Evolutionary conservation across 1,140 invertebrate species (phyloP), one percentile per base, ranked within the genome.

Genomic region (Catajapyx aquilonaris): DNA sequence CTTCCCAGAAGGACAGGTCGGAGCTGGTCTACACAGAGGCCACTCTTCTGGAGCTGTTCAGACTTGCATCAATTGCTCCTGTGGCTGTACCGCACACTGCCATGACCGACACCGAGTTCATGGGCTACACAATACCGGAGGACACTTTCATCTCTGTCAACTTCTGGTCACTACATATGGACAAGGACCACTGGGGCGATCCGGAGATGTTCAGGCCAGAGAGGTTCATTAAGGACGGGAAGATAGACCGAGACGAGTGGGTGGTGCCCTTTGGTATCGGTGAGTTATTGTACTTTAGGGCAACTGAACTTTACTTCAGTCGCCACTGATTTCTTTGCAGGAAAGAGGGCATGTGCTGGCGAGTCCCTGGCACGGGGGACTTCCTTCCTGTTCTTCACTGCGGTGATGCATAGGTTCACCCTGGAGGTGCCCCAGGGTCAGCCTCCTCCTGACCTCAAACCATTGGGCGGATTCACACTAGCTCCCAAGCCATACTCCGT

Each of bases 1-100:
- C 64, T 2, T 40, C 44, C 16, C 39, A 65, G 4, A 46, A 53
- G 7, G 64, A 70, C 41, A 47, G 48, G 21, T n/a, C 38, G 10
- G 46, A 42, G 49, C 48, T 46, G 22, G 20, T 44, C 18, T 45
- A 46, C 36, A 43, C 40, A 9, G 31, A 15, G 32, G 9, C 11
- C 5, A 18, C 20, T 11, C 20, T 20, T 5, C 5, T 28, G 35
- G 13, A 10, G 9, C 18, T 36, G 9, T 9, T 9, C 9, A 5
- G 32, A 5, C 10, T 5, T 11, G 9, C 16, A 5, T 11, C 10
- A 33, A 7, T 33, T 9, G 33, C 13, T 16, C 11, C 3, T 16
- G 13, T 34, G 13, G 7, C 23, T 28, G 23, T 13, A 9, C 13
- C 13, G 5, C 31, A 10, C 9, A 16, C 7, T 9, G 23, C 23